Base-by-base conservation (phyloP, 2,888 invertebrate genomes). In the Acrobasis consociella region DNA sequence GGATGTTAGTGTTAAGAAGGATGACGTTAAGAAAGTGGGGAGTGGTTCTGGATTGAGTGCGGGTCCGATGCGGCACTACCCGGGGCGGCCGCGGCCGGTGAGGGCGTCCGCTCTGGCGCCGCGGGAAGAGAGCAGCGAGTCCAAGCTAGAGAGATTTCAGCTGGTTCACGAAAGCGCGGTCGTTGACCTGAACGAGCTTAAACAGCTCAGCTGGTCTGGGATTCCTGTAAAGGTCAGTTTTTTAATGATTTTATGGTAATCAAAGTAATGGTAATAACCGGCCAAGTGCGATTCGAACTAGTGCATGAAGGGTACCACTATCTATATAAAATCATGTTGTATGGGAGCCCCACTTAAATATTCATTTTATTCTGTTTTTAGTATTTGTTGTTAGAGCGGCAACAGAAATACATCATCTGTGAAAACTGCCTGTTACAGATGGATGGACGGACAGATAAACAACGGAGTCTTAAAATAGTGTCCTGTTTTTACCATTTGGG, bases 151-250 rank as follows among this genome's bases (percentile, higher is more conserved):
- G 74, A 95, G 97, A 81, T 98, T 99, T 83, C 95, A 96, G 82
- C 93, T 95, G 67, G 88, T 98, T 62, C 93, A 98, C 64, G 95
- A 96, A 66, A 95, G 95, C 70, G 93, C 95, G 52, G 94, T 97
- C 64, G 93, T 97, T 66, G 97, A 97, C 89, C 90, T 99, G 72
- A 96, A 96, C 75, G 97, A 98, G 80, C 92, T 99, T 51, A 96
- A 97, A 76, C 96, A 97, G 77, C 90, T 97, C 22, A 97, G 97
- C 83, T 99, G 99, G 99, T 98, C 99, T 62, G 99, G 99, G 17
- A 96, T 99, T 73, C 99, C 99, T 56, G 95, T 96, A 51, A 96
- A 96, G 92, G 96, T 98, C 67, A 93, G 96, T 74, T 55, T 56
- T 17, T 17, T 22, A 7, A 10, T 15, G 9, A n/a, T 55, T 55